Evolutionary conservation across 2,888 invertebrate species (phyloP), one percentile per base, ranked within the genome.

Genomic region (Tetranychus piercei): DNA sequence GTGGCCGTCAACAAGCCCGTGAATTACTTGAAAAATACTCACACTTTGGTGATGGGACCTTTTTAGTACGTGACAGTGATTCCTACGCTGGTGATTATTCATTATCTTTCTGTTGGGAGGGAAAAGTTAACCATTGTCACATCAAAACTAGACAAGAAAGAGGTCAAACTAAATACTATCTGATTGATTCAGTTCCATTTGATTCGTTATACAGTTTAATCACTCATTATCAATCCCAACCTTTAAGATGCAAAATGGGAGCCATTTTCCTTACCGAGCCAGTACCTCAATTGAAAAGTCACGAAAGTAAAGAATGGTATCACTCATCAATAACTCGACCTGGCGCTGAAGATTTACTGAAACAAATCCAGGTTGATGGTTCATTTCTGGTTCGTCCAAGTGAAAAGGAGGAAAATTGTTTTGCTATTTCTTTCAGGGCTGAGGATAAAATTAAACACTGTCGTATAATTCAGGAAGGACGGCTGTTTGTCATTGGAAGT

Each of bases 391-490:
- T 99, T 8, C 85, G 99, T 74, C 91, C 91, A 5, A 93, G 92
- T 81, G 92, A 92, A 79, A 90, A 90, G 79, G 94, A 94, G 78
- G 84, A 85, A 0, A 88, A 89, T 79, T 90, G 90, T 1, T 95
- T 90, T 82, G 93, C 94, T 18, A 91, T 99, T 79, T 95, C 95
- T 76, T 97, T 97, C 83, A 89, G 94, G 81, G 90, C 91, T 3
- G 93, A 93, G 80, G 90, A 89, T 74, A 91, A 93, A 83, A 94
- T 96, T 78, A 97, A 97, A 82, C 97, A 99, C 82, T 99, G 96
- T 82, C 88, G 94, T 73, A 91, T 99, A 77, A 91, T 92, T 83
- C 87, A 91, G 73, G 95, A 96, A 81, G 95, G 94, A 0, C 87
- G 94, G 0, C 83, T 94, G 18, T 96, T 91, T 82, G 89, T 90